Percentiles rank a stretch among this genome's conserved stretches.
phyloP scores from a whole-genome alignment of 2,797 vertebrate genomes.

The Silurus aristotelis region DNA sequence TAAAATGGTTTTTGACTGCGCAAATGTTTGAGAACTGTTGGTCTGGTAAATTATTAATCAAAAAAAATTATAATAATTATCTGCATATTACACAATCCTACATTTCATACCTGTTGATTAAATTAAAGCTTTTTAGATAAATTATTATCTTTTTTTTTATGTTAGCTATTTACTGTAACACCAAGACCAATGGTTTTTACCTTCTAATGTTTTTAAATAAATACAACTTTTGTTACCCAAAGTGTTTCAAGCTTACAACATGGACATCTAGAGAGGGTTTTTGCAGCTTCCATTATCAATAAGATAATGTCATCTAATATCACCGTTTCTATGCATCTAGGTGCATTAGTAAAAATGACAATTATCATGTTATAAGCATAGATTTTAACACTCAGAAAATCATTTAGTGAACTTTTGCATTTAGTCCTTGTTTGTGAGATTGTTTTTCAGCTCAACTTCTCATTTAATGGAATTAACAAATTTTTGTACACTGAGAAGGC shows the following conservation, averaged over 20 bases:
- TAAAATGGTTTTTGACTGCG: not conserved
- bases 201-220: not conserved
- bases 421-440: no score
- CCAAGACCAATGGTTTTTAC: not conserved
- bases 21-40: not conserved
- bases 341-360: not conserved
- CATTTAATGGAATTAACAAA: no score
- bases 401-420: not conserved
- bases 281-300: not conserved
- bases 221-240: not conserved
- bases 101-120: not conserved
- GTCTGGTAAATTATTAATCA: not conserved
- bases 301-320: not conserved
- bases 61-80: not conserved
- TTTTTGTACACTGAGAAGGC: no score
- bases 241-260: not conserved
- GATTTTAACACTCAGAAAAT: not conserved
- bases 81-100: not conserved
- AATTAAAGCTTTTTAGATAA: not conserved
- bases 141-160: not conserved
- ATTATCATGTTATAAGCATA: not conserved
- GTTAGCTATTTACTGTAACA: not conserved
- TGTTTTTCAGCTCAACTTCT: no score
- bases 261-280: not conserved
- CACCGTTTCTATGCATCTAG: not conserved